These are phyloP conservation scores for Sciaenops ocellatus DNA, from an alignment of 2,797 vertebrate genomes.

Conservation along the genomic window DNA sequence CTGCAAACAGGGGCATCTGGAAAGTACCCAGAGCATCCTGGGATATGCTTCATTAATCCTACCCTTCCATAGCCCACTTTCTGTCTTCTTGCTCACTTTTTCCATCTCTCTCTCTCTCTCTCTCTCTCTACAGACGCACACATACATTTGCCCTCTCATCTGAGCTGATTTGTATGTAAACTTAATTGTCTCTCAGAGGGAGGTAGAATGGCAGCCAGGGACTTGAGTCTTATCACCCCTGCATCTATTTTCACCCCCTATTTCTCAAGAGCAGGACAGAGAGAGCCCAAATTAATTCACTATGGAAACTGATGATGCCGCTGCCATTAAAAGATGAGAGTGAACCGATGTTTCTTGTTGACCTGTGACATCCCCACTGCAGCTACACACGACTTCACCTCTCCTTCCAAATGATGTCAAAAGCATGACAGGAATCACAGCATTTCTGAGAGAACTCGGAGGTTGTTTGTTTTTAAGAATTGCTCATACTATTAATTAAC, in stretches of 20 bases:
- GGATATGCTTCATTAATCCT: slow-evolving; percentile 26
- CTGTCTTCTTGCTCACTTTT: neutral
- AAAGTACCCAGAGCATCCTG: slow-evolving; percentile 20
- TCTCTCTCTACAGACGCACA: neutral
- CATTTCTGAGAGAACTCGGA: neutral
- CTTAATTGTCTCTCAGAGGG: slow-evolving; percentile 55
- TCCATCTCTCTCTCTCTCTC: neutral
- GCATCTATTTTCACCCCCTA: slow-evolving; percentile 31
- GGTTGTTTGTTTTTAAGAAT: neutral
- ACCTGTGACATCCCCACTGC: slow-evolving; percentile 42
- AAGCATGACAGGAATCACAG: neutral
- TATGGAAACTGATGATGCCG: slow-evolving; percentile 58
- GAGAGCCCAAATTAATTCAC: slow-evolving; percentile 56
- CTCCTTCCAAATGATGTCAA: slow-evolving; percentile 19
- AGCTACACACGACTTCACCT: slow-evolving; percentile 14
- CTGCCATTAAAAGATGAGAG: slow-evolving; percentile 42
- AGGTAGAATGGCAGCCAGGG: slow-evolving; percentile 41
- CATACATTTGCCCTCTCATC: slow-evolving; percentile 10
- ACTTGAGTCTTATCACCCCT: slow-evolving; percentile 59
- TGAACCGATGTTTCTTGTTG: slow-evolving; percentile 29
- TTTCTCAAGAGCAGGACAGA: slow-evolving; percentile 60
- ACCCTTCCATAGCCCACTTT: neutral
- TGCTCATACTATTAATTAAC: neutral
- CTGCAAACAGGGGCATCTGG: slow-evolving; percentile 27
- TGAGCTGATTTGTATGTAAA: slow-evolving; percentile 64